phyloP scores from a whole-genome alignment of 2,888 invertebrate species.

The Furcula furcula region DNA sequence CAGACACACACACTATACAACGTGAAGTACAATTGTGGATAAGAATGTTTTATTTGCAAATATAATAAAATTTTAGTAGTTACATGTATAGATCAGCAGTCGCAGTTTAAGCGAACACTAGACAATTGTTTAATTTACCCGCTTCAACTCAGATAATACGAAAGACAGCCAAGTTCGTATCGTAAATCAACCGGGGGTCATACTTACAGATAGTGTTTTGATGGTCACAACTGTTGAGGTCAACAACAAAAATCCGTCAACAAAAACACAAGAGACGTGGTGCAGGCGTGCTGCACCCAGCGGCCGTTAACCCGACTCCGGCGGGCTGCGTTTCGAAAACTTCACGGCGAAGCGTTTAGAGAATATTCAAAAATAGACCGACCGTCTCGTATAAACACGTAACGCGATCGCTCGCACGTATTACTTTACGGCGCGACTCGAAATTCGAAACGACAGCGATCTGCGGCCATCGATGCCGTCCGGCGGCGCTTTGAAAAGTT shows the following conservation, averaged over 20 bases:
- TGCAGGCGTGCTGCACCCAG: constrained; percentile 72
- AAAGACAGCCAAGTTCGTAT: constrained; percentile 64
- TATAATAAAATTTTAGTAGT: constrained; percentile 5
- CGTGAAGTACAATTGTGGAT: constrained; percentile 9
- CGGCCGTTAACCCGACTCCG: constrained; percentile 77
- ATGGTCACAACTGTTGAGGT: constrained; percentile 59
- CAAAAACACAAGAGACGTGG: constrained; percentile 75
- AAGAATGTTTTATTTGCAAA: constrained; percentile 30
- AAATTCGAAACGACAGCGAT: constrained; percentile 46
- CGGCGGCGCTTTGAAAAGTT: constrained; percentile 73
- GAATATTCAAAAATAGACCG: constrained; percentile 80
- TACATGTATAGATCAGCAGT: constrained; percentile 13
- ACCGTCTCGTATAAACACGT: constrained; percentile 61
- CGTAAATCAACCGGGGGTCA: constrained; percentile 73
- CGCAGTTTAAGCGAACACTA: constrained; percentile 6
- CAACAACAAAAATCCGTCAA: constrained; percentile 78
- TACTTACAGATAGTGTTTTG: constrained; percentile 79
- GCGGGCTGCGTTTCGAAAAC: constrained; percentile 78
- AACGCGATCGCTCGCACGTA: constrained; percentile 52
- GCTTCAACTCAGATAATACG: constrained; percentile 29
- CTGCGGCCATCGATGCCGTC: constrained; percentile 48
- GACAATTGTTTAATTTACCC: constrained; percentile 8
- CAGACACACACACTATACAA: constrained; percentile 4
- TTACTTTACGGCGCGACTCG: constrained; percentile 44
- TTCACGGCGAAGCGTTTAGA: constrained; percentile 75